phyloP scores from a whole-genome alignment of 2,113 vertebrate species.

The Cacatua alba region DNA sequence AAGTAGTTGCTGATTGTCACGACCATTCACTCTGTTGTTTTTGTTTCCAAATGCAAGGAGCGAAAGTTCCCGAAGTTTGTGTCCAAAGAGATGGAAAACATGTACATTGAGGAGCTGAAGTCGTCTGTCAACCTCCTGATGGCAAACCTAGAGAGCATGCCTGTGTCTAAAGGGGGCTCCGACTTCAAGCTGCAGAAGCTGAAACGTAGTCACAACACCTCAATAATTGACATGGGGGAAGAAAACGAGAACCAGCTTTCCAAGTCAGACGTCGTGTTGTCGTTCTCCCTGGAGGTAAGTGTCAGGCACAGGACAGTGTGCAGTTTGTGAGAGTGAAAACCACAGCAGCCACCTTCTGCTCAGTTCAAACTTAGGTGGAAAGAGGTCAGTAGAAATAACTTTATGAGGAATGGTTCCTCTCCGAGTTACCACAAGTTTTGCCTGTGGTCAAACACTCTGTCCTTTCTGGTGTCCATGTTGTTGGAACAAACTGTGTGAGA shows the following conservation, averaged over 20 bases:
- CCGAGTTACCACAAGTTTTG: background rate
- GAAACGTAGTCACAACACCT: slow-evolving; percentile 95
- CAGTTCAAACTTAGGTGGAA: background rate
- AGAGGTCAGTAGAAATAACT: background rate
- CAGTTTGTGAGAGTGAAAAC: background rate
- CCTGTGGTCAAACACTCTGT: background rate
- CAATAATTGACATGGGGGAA: slow-evolving; percentile 98
- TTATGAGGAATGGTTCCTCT: background rate
- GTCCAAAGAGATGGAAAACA: slow-evolving; percentile 97
- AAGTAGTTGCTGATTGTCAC: background rate
- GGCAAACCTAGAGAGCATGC: slow-evolving; percentile 99
- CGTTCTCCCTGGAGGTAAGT: slow-evolving; percentile 95
- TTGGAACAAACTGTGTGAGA: background rate
- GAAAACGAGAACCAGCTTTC: slow-evolving; percentile 98
- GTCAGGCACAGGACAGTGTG: background rate
- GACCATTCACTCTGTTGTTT: background rate
- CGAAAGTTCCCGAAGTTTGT: slow-evolving; percentile 94
- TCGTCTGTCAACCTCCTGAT: slow-evolving; percentile 97
- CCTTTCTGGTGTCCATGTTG: background rate
- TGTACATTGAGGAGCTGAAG: slow-evolving; percentile 96
- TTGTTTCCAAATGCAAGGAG: slow-evolving; percentile 76
- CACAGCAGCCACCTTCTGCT: background rate
- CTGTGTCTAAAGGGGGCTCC: slow-evolving; percentile 92
- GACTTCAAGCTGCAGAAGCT: slow-evolving; percentile 99
- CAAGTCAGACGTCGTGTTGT: slow-evolving; percentile 95